Percentiles rank a stretch among this genome's conserved stretches.
These are phyloP conservation scores for Centrocercus urophasianus DNA, from an alignment of 2,113 vertebrate genomes.

Conservation along the genomic window DNA sequence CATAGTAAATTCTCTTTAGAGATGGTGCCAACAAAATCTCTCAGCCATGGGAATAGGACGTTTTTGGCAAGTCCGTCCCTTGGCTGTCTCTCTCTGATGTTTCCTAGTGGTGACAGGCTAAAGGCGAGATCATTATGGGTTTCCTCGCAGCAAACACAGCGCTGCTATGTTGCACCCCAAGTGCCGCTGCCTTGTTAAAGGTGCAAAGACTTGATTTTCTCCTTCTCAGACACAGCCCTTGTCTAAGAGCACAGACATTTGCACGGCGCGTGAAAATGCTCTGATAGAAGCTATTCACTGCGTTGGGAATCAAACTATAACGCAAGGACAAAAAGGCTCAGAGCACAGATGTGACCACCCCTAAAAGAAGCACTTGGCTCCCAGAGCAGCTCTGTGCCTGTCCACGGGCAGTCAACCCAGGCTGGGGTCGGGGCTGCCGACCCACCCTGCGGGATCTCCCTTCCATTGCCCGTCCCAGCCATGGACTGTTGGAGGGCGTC, in stretches of 20 bases:
- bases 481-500: not conserved
- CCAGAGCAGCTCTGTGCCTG: not conserved
- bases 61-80: conserved; percentile 63
- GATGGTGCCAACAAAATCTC: conserved; percentile 58
- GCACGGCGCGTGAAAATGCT: conserved; percentile 5
- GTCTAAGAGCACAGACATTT: conserved; percentile 26
- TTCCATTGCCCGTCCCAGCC: not conserved
- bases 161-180: conserved; percentile 69
- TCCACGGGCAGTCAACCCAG: not conserved
- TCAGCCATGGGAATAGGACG: conserved; percentile 72
- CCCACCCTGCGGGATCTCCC: not conserved
- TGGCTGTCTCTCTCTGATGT: conserved; percentile 63
- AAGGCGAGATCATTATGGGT: conserved; percentile 73
- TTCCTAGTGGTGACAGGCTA: conserved; percentile 73
- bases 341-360: not conserved
- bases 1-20: conserved; percentile 63
- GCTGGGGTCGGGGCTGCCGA: not conserved
- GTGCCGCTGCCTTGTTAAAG: conserved; percentile 59
- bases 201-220: conserved; percentile 34
- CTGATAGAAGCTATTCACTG: not conserved
- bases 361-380: not conserved
- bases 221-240: conserved; percentile 1
- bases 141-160: conserved; percentile 70
- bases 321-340: not conserved
- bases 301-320: not conserved